Conservation (phyloP, 2,113 vertebrate species). For the Sigmodon hispidus region DNA sequence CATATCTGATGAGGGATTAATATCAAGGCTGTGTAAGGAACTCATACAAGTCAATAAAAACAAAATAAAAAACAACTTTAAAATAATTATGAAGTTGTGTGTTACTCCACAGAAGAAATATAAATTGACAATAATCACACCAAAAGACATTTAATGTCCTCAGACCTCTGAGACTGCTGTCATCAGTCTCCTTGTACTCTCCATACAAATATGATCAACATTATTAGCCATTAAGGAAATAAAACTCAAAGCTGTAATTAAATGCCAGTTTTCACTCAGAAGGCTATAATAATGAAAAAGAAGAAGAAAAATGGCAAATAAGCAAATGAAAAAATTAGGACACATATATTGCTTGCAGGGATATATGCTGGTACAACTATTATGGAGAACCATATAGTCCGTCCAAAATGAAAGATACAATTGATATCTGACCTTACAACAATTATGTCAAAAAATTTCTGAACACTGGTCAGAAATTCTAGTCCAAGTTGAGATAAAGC, state of each 20-base stretch:
- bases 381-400: background rate
- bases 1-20: background rate
- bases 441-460: constrained; percentile 50
- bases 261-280: background rate
- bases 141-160: background rate
- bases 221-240: background rate
- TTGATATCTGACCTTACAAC: background rate
- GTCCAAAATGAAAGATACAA: background rate
- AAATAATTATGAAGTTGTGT: background rate
- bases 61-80: background rate
- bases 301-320: background rate
- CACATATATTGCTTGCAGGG: background rate
- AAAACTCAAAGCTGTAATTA: background rate
- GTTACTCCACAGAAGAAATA: background rate
- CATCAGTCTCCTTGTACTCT: background rate
- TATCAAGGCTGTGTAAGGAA: background rate
- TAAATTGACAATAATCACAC: background rate
- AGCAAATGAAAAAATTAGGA: background rate
- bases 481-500: constrained; percentile 21
- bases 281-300: background rate
- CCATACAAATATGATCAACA: background rate
- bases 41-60: background rate
- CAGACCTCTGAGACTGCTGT: background rate
- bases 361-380: fast-evolving
- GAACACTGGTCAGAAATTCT: constrained; percentile 28